phyloP scores from a whole-genome alignment of 2,113 vertebrate species.

The Scomber japonicus region DNA sequence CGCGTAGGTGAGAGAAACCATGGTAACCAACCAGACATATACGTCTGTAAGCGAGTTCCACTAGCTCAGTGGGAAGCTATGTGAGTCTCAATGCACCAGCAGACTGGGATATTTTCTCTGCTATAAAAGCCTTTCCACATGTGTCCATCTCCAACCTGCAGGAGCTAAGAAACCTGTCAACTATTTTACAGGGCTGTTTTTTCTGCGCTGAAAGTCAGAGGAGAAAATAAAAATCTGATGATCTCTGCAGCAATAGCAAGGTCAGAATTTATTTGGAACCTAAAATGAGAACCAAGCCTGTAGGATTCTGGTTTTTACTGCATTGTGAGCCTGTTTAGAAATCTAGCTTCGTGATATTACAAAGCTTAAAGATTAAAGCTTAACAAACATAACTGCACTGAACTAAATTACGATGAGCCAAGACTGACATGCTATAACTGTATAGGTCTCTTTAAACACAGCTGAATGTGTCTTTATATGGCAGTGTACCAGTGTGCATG shows the following conservation, averaged over 20 bases:
- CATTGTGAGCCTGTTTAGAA: conserved; percentile 23
- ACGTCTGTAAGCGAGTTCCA: conserved; percentile 53
- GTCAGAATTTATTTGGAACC: conserved; percentile 30
- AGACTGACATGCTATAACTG: conserved; percentile 9
- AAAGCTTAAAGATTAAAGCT: conserved; percentile 39
- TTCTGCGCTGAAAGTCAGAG: conserved; percentile 3
- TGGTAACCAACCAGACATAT: conserved; percentile 71
- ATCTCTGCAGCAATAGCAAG: conserved; percentile 1
- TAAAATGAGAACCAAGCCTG: conserved; percentile 8
- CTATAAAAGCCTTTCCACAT: conserved; percentile 52
- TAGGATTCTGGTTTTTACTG: conserved; percentile 12
- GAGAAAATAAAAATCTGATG: conserved; percentile 11
- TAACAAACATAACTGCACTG: conserved; percentile 2
- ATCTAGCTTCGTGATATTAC: conserved; percentile 27
- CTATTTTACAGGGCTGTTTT: conserved; percentile 1
- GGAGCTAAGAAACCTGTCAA: conserved; percentile 18
- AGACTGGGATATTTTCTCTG: conserved; percentile 40
- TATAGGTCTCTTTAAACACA: conserved; percentile 46
- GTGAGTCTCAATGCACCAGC: conserved; percentile 29
- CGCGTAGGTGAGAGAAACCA: conserved; percentile 65
- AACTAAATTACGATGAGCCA: not conserved
- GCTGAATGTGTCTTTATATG: conserved; percentile 69
- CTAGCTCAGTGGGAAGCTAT: conserved; percentile 62
- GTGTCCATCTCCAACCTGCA: conserved; percentile 38
- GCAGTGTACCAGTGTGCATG: conserved; percentile 43